These are phyloP conservation scores for Orchesella flavescens DNA, from an alignment of 2,888 invertebrate genomes.

Conservation along the genomic window DNA sequence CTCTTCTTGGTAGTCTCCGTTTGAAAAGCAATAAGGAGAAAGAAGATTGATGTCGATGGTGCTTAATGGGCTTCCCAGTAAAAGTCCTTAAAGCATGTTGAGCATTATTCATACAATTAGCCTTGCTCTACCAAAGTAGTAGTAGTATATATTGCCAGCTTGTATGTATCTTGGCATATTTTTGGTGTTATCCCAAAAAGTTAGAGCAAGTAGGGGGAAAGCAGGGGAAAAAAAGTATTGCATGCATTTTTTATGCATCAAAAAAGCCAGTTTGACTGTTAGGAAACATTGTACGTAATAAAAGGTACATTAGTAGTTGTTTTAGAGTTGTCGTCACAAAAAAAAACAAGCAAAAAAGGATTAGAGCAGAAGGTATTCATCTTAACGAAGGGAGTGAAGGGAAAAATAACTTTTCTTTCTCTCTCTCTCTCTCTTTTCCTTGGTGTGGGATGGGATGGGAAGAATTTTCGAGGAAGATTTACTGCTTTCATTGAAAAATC, in stretches of 20 bases:
- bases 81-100: slow-evolving; percentile 53
- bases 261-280: slow-evolving; percentile 11
- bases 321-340: slow-evolving; percentile 57
- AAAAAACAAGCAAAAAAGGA: slow-evolving; percentile 54
- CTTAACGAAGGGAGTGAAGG: slow-evolving; percentile 35
- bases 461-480: slow-evolving; percentile 60
- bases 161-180: slow-evolving; percentile 10
- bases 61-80: slow-evolving; percentile 58
- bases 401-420: slow-evolving; percentile 42
- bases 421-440: slow-evolving; percentile 27
- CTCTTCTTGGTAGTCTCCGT: too few species aligned
- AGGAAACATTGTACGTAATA: slow-evolving; percentile 58
- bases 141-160: background rate
- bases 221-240: slow-evolving; percentile 16
- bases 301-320: slow-evolving; percentile 63
- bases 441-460: slow-evolving; percentile 46
- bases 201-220: slow-evolving; percentile 26
- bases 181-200: slow-evolving; percentile 8
- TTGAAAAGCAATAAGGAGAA: slow-evolving; percentile 46
- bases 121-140: background rate
- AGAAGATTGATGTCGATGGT: slow-evolving; percentile 62
- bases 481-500: slow-evolving; percentile 65
- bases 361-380: slow-evolving; percentile 59
- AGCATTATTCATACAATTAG: slow-evolving; percentile 57
- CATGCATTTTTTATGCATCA: slow-evolving; percentile 21